A percentile compares a stretch with the other conserved stretches of the same genome.
Conservation (phyloP, 2,888 invertebrate species). For the Heliconius aoede region DNA sequence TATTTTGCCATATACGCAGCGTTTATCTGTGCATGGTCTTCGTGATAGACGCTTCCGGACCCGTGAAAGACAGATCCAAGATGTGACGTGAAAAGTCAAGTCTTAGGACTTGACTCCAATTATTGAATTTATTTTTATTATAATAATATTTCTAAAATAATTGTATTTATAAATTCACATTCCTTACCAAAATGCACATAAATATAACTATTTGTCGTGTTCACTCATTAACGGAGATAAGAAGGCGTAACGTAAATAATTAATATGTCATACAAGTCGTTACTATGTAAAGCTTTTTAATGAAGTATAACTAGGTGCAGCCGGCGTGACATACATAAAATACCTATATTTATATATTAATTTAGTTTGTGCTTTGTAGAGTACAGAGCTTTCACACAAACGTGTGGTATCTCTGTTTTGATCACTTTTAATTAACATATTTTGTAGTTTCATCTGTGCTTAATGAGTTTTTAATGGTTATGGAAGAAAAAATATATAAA, state of each 20-base stretch:
- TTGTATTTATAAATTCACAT: no score
- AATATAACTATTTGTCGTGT: neutral
- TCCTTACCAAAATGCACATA: neutral
- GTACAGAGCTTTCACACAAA: neutral
- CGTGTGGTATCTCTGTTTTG: neutral
- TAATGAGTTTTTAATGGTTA: neutral
- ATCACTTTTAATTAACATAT: neutral
- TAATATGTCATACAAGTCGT: neutral
- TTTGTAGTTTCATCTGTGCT: neutral
- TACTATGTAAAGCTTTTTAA: conserved; percentile 17
- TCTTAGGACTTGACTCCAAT: no score
- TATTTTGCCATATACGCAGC: neutral
- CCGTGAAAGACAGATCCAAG: no score
- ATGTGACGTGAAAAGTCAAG: no score
- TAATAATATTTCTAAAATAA: no score
- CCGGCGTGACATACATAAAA: neutral
- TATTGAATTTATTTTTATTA: no score
- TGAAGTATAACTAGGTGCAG: neutral
- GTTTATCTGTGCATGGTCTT: no score
- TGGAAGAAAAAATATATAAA: neutral
- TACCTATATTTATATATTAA: neutral
- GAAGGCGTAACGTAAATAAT: conserved; percentile 19
- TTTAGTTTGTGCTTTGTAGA: neutral
- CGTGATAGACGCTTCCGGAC: no score
- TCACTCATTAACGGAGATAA: conserved; percentile 24